These are phyloP conservation scores for Dendropsophus ebraccatus DNA, from an alignment of 2,113 vertebrate species.

Conservation along the genomic window DNA sequence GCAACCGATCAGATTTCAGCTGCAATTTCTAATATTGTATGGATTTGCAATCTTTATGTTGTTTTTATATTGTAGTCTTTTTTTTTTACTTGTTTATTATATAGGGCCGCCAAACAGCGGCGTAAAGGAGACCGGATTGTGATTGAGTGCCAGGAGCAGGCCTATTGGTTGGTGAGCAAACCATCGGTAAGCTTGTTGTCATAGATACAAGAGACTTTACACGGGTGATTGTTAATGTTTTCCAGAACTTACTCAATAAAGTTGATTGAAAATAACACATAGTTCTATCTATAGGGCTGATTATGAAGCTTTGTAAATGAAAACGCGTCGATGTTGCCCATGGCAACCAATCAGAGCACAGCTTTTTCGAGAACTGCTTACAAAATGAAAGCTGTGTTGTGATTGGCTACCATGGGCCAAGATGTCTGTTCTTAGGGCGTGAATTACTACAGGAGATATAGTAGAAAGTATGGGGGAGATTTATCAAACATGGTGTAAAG, in stretches of 20 bases:
- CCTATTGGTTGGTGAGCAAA: slow-evolving; percentile 92
- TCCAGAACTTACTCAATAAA: background rate
- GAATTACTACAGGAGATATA: background rate
- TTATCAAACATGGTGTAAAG: no score
- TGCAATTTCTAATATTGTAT: no score
- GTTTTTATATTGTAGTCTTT: background rate
- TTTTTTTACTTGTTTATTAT: background rate
- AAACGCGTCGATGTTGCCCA: no score
- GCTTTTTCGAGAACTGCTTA: no score
- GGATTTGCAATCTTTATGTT: background rate
- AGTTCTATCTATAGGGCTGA: no score
- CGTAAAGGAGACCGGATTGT: slow-evolving; percentile 91
- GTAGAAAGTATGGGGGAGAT: no score
- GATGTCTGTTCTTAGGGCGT: background rate
- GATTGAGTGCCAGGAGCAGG: slow-evolving; percentile 91
- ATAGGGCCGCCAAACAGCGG: slow-evolving; percentile 89
- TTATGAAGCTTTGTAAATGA: no score
- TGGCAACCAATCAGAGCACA: no score
- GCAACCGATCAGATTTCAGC: background rate
- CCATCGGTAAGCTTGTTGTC: slow-evolving; percentile 86
- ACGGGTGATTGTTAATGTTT: no score
- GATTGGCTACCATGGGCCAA: no score
- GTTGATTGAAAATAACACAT: background rate
- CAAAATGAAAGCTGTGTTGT: no score
- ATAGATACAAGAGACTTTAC: no score